A percentile compares a stretch with the other conserved stretches of the same genome.
Evolutionary conservation across 2,113 vertebrate species (phyloP).

Genomic region (Scytalopus superciliaris): DNA sequence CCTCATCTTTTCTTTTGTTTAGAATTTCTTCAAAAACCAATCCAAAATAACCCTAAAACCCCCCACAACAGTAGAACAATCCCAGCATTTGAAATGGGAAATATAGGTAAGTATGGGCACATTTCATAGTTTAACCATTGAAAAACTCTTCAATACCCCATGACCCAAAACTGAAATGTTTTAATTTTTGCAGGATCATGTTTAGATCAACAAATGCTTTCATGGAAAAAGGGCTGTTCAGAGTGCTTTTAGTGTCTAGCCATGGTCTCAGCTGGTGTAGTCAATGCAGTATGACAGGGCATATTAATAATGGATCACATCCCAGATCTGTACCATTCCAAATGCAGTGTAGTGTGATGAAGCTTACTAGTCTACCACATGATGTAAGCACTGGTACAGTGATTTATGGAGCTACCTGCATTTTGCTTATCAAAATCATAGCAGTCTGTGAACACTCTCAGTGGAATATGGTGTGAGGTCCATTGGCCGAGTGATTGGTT

Average conservation of each 20-base stretch:
- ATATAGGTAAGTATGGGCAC: neutral
- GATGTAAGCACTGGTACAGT: neutral
- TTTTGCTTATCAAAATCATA: neutral
- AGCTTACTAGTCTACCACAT: neutral
- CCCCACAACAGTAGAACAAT: neutral
- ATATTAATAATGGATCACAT: neutral
- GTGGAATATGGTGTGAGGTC: rapidly evolving
- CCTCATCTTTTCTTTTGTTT: neutral
- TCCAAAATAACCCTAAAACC: neutral
- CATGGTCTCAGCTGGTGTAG: neutral
- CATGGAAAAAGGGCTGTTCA: neutral
- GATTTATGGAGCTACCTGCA: neutral
- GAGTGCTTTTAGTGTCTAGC: neutral
- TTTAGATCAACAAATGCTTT: neutral
- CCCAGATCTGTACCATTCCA: rapidly evolving
- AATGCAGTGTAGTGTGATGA: neutral
- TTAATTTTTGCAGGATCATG: neutral
- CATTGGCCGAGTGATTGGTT: rapidly evolving
- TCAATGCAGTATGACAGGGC: neutral
- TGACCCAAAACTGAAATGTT: neutral
- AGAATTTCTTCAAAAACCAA: neutral
- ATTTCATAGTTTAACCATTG: neutral
- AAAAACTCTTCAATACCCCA: neutral
- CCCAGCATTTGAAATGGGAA: neutral
- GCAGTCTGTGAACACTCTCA: neutral